Conservation (phyloP, 2,888 invertebrate genomes). For the Epirrita christyi region DNA sequence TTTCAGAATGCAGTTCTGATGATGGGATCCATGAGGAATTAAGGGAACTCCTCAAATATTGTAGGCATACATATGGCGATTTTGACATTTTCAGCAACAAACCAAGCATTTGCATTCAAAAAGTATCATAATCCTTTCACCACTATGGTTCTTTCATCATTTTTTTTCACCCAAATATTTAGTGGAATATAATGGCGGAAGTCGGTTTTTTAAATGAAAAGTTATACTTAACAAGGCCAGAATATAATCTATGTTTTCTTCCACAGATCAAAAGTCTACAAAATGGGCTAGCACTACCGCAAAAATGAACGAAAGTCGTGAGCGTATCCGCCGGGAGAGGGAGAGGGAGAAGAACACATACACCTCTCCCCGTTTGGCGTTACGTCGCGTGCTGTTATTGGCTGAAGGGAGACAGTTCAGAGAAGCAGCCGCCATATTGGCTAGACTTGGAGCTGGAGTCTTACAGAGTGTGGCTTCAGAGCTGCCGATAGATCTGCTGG, state of each 20-base stretch:
- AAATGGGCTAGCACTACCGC: constrained; percentile 67
- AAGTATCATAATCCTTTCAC: too few species aligned
- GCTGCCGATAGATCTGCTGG: constrained; percentile 93
- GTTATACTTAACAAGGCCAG: too few species aligned
- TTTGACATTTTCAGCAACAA: too few species aligned
- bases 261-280: constrained; percentile 22
- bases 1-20: too few species aligned
- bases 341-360: constrained; percentile 85
- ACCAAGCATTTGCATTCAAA: too few species aligned
- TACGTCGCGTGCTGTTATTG: constrained; percentile 89
- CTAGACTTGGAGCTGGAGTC: constrained; percentile 91
- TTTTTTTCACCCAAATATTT: too few species aligned
- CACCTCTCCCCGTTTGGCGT: constrained; percentile 87
- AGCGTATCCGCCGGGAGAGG: constrained; percentile 88
- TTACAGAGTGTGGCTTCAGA: constrained; percentile 91
- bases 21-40: too few species aligned
- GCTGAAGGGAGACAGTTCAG: constrained; percentile 95
- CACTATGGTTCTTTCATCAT: too few species aligned
- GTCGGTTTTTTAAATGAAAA: too few species aligned
- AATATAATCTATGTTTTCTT: constrained; percentile 3
- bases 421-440: constrained; percentile 94
- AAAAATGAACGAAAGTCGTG: constrained; percentile 89
- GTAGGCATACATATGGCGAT: too few species aligned
- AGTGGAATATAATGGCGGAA: too few species aligned
- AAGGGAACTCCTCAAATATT: too few species aligned